phyloP scores from a whole-genome alignment of 2,797 vertebrate genomes.

The Acropternis orthonyx region DNA sequence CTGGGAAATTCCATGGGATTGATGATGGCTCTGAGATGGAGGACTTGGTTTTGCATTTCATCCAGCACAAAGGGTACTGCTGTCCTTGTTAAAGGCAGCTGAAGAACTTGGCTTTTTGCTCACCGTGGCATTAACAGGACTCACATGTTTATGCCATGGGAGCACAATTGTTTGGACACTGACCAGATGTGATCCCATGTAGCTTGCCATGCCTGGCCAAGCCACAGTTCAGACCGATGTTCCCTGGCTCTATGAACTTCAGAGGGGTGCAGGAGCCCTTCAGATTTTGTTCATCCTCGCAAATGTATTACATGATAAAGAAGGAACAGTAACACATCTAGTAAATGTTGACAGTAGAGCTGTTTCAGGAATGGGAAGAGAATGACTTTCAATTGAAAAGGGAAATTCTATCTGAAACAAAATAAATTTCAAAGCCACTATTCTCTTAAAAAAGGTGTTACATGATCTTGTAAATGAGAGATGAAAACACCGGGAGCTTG shows the following conservation, averaged over 20 bases:
- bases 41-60: not conserved
- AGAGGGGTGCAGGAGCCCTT: not conserved
- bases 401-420: not conserved
- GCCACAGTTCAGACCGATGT: not conserved
- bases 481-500: not conserved
- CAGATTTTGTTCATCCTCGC: not conserved
- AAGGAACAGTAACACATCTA: not conserved
- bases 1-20: not conserved
- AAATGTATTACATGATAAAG: not conserved
- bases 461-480: not conserved
- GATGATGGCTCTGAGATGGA: fast-evolving
- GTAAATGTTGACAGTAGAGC: not conserved
- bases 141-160: fast-evolving
- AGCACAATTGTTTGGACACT: fast-evolving
- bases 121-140: not conserved
- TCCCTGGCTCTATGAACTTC: not conserved
- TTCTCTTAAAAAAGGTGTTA: not conserved
- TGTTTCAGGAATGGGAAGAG: not conserved
- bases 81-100: not conserved
- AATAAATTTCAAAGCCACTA: not conserved
- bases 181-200: not conserved
- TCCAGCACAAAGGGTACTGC: not conserved
- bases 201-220: not conserved
- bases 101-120: not conserved
- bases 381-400: not conserved